These are phyloP conservation scores for Protosalanx chinensis DNA, from an alignment of 2,797 vertebrate species.

Conservation along the genomic window DNA sequence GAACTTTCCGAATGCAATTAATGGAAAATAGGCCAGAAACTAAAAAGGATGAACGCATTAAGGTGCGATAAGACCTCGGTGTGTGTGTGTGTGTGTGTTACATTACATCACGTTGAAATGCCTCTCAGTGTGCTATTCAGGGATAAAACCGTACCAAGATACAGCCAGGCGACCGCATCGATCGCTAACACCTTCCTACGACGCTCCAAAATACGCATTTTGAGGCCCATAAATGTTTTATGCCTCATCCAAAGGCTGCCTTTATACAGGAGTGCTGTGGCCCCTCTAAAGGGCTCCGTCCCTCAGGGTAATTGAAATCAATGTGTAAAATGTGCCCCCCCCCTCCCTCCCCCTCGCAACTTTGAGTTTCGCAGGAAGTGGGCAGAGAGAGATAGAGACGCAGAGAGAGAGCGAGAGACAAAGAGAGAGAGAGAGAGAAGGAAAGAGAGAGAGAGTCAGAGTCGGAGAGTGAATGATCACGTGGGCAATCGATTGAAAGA, in stretches of 20 bases:
- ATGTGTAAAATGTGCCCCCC: background rate
- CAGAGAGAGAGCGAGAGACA: conserved; percentile 1
- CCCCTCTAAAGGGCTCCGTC: conserved; percentile 22
- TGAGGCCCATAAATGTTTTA: conserved; percentile 32
- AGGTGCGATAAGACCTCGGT: too few species aligned
- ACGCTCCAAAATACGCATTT: conserved; percentile 29
- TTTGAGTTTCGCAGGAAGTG: too few species aligned
- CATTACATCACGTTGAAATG: too few species aligned
- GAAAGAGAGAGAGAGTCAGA: background rate
- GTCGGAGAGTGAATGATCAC: too few species aligned
- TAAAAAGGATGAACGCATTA: too few species aligned
- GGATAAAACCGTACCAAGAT: background rate
- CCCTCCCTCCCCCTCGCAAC: too few species aligned
- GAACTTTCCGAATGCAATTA: background rate
- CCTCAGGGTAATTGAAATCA: conserved; percentile 36
- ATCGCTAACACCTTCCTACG: conserved; percentile 1
- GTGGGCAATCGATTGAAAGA: too few species aligned
- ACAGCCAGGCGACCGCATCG: background rate
- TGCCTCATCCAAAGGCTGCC: conserved; percentile 20
- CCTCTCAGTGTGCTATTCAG: background rate
- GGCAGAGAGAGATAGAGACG: background rate
- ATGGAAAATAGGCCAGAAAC: too few species aligned
- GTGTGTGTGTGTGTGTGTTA: too few species aligned
- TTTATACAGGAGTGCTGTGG: conserved; percentile 16
- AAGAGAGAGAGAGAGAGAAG: background rate